Base-by-base conservation (phyloP, 1,140 invertebrate genomes). In the Lepidostoma basale region DNA sequence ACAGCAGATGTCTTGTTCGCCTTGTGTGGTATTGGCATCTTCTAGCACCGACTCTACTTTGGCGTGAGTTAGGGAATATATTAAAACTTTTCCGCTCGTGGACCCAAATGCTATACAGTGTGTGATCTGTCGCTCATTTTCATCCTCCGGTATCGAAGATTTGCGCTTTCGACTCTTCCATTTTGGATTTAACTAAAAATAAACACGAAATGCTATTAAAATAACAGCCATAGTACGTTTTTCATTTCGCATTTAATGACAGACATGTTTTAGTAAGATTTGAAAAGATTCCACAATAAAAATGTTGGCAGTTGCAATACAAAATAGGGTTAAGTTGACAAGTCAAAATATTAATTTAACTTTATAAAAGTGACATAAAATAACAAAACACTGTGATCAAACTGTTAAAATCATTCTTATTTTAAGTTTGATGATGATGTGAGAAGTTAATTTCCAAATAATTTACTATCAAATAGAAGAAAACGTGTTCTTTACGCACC, bases 41-140 rank as follows among this genome's bases (percentile, higher is more conserved):
- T 76, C 74, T 58, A 82, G 74, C 9, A 82, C 76, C 23, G 77
- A 77, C 74, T 81, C 77, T 0, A 91, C 81, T 75, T 86, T 86
- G 10, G 84, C 88, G 77, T 86, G 85, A 12, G 83, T 74, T 42
- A 90, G 77, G 20, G 88, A 90, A 77, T 90, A 92, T 67, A 91
- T 75, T 18, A 88, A 78, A 14, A 92, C 82, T 67, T 83, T 81
- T 39, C 90, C 90, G 69, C 83, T 85, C 1, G 79, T 77, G 12
- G 89, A 90, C 25, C 90, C 90, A 71, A 92, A 76, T 1, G 87
- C 88, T 76, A 88, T 78, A 69, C 84, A 81, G 52, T 81, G 77
- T 40, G 75, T 67, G 25, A 54, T 12, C 9, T 25, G 25, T 33
- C 56, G 22, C 36, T 76, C 69, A 20, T 77, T 79, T 30, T 63